Base-by-base conservation (phyloP, 2,113 vertebrate genomes). In the Pangasianodon hypophthalmus region DNA sequence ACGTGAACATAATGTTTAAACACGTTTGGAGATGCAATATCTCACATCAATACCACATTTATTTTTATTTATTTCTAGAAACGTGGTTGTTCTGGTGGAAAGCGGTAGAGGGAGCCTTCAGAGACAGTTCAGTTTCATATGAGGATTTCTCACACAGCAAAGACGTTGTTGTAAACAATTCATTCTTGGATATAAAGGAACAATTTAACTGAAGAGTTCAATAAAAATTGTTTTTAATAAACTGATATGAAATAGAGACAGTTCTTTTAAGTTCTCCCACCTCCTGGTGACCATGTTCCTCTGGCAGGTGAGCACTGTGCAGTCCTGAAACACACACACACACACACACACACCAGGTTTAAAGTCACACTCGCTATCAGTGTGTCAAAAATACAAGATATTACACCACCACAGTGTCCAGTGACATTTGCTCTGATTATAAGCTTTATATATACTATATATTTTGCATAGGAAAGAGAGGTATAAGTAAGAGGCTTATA, bases 271-370 rank as follows among this genome's bases (percentile, higher is more conserved):
- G 50, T 21, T 58, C 19, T 52, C 64, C 4, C 90, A 96, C 96
- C 95, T 95, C 79, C 92, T 95, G 13, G 93, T 77, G n/a, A 95
- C 90, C 0, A 29, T 86, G 52, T 88, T 77, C 64, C 75, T 94
- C 52, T 71, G 71, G 1, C 94, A 95, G 81, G 92, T 94, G 75
- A 87, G 90, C 84, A 89, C 83, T 0, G 94, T 95, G 75, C 95
- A 96, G 14, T 94, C 93, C 96, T 96, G 41, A 16, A 85, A 67
- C 46, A 86, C 44, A 91, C 11, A 77, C n/a, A 88, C 26, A 62
- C n/a, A 48, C 46, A 79, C 71, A 85, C 29, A 90, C 50, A 85
- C 18, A 60, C 62, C 46, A 58, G 6, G 7, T 26, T 46, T 44
- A 37, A 73, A 48, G 24, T 19, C 41, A n/a, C 26, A 8, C 19